Evolutionary conservation across 2,888 invertebrate genomes (phyloP), one percentile per base, ranked within the genome.

Genomic region (Phorcus lineatus): DNA sequence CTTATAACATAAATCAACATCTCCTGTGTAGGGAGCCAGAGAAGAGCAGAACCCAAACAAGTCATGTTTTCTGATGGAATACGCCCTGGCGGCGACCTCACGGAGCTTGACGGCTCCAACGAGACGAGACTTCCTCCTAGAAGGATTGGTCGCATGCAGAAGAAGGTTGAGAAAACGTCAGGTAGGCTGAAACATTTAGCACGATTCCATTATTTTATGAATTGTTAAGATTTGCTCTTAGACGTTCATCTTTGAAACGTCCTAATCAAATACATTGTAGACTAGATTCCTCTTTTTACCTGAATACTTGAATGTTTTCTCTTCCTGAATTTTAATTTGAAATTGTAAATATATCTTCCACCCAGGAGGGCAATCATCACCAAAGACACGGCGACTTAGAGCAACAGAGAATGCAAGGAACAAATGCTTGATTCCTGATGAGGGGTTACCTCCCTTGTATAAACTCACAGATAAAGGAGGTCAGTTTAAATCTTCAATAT

Each of bases 31-130:
- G 86, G 86, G 16, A 83, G 82, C 55, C 83, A 81, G 40, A 52
- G 83, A 53, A 53, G 79, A 53, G 87, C 90, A 53, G 95, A 94
- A 88, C 95, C 94, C 86, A 96, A 95, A 94, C 96, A 95, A 87
- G 97, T 97, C 74, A 97, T 97, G 95, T 97, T 97, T 92, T 97
- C 96, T 89, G 97, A 97, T 93, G 97, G 97, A 85, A 97, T 97
- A 90, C 94, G 96, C 81, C 97, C 97, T 54, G 96, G 97, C 84
- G 97, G 97, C 90, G 97, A 97, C 94, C 94, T 97, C 89, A 96
- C 96, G 81, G 96, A 96, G 92, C 94, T 96, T 85, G 96, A 96
- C 92, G 95, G 93, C 4, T 87, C 90, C 7, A 86, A 87, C 24
- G 90, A 92, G 75, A 84, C 88, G 17, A 81, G 85, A 11, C 84